Percentiles rank a stretch among this genome's conserved stretches.
These are phyloP conservation scores for Numenius phaeopus DNA, from an alignment of 2,797 vertebrate genomes.

Conservation along the genomic window DNA sequence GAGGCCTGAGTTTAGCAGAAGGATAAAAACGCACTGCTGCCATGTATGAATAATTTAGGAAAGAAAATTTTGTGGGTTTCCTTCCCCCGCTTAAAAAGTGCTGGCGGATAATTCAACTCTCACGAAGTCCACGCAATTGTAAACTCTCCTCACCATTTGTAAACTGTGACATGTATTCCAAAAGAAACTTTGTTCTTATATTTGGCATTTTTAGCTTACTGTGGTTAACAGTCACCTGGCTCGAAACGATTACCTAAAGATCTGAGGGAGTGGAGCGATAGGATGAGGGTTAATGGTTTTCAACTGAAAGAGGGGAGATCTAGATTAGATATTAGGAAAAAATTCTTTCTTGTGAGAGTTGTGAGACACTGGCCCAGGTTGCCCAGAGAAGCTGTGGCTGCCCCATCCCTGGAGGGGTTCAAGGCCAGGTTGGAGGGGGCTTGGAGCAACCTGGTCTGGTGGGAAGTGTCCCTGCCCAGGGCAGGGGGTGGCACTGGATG, in stretches of 20 bases:
- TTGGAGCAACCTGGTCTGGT: no score
- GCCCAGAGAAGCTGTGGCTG: no score
- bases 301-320: no score
- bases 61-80: not conserved
- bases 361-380: no score
- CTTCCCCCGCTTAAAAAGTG: not conserved
- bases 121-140: not conserved
- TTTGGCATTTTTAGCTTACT: slow-evolving; percentile 8
- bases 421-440: no score
- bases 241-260: slow-evolving; percentile 31
- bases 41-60: not conserved
- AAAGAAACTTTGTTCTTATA: slow-evolving; percentile 56
- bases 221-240: slow-evolving; percentile 7
- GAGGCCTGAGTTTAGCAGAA: not conserved
- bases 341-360: no score
- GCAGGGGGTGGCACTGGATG: no score
- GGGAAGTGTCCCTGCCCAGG: no score
- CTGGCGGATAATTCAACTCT: not conserved
- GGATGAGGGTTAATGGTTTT: no score
- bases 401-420: no score
- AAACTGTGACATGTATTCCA: slow-evolving; percentile 34
- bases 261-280: no score
- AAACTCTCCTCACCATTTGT: not conserved
- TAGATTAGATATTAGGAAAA: no score
- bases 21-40: not conserved